These are phyloP conservation scores for Atrichornis clamosus DNA, from an alignment of 2,113 vertebrate species.

Conservation along the genomic window DNA sequence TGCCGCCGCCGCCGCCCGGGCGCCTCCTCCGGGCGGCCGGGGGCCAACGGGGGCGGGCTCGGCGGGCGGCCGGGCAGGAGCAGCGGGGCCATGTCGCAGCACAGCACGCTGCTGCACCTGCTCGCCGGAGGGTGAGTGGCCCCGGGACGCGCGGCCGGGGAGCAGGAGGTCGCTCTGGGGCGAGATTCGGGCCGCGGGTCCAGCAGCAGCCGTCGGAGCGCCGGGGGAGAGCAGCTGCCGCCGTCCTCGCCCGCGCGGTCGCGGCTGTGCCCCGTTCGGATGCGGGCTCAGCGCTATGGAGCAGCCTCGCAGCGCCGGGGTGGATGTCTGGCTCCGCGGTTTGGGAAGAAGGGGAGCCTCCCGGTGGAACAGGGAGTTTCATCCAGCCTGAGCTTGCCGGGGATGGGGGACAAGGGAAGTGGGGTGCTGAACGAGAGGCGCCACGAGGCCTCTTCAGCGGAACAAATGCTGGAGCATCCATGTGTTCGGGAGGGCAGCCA, in stretches of 20 bases:
- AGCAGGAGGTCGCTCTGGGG: not conserved
- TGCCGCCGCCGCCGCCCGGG: no score
- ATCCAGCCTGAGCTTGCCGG: not conserved
- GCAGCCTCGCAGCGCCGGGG: not conserved
- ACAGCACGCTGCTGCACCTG: constrained; percentile 23
- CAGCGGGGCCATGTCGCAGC: not conserved
- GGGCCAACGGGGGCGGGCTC: not conserved
- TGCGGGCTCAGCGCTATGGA: accelerated
- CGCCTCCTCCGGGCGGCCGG: not conserved
- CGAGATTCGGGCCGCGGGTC: no score
- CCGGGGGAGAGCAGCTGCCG: not conserved
- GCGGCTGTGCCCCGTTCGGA: not conserved
- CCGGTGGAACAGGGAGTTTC: accelerated
- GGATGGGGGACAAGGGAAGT: not conserved
- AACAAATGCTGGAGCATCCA: not conserved
- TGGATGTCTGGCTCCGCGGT: accelerated
- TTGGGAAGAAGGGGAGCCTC: not conserved
- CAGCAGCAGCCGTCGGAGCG: not conserved
- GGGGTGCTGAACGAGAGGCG: accelerated
- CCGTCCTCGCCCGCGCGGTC: not conserved
- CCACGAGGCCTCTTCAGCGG: accelerated
- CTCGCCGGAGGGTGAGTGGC: constrained; percentile 48
- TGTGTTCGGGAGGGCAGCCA: not conserved
- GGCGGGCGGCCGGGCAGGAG: not conserved
- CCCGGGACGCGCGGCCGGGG: not conserved